Conservation (phyloP, 2,797 vertebrate genomes). For the Acestrorhynchus altus region DNA sequence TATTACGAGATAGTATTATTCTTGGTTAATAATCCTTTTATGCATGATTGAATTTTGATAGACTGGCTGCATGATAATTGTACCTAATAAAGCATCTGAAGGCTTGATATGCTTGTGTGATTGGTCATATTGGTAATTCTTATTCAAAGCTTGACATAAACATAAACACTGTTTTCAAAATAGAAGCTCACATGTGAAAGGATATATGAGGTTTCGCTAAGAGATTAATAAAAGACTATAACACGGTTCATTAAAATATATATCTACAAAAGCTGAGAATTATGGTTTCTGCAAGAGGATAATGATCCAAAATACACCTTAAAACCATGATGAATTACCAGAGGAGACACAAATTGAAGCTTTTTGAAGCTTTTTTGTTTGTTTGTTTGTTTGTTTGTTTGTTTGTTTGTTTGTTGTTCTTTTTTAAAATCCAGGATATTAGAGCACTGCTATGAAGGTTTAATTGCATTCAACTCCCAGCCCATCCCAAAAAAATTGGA, state of each 20-base stretch:
- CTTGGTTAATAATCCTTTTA: slow-evolving; percentile 62
- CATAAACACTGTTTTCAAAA: slow-evolving; percentile 28
- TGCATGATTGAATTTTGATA: slow-evolving; percentile 66
- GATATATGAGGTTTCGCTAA: slow-evolving; percentile 35
- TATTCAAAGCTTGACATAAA: slow-evolving; percentile 35
- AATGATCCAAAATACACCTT: no score
- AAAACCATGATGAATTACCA: no score
- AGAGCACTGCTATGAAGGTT: no score
- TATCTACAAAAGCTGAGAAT: no score
- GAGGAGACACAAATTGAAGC: no score
- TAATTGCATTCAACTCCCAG: no score
- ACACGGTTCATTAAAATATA: slow-evolving; percentile 24
- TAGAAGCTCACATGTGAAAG: slow-evolving; percentile 43
- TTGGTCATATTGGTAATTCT: slow-evolving; percentile 48
- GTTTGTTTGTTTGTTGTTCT: no score
- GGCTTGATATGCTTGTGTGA: slow-evolving; percentile 54
- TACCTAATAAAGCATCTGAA: slow-evolving; percentile 61
- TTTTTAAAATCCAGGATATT: no score
- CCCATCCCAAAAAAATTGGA: no score
- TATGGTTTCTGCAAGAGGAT: no score
- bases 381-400: no score
- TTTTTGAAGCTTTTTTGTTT: no score
- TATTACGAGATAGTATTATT: slow-evolving; percentile 64
- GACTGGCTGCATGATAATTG: slow-evolving; percentile 62
- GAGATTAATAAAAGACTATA: slow-evolving; percentile 22